These are phyloP conservation scores for Epinephelus fuscoguttatus DNA, from an alignment of 2,113 vertebrate species.

Conservation along the genomic window DNA sequence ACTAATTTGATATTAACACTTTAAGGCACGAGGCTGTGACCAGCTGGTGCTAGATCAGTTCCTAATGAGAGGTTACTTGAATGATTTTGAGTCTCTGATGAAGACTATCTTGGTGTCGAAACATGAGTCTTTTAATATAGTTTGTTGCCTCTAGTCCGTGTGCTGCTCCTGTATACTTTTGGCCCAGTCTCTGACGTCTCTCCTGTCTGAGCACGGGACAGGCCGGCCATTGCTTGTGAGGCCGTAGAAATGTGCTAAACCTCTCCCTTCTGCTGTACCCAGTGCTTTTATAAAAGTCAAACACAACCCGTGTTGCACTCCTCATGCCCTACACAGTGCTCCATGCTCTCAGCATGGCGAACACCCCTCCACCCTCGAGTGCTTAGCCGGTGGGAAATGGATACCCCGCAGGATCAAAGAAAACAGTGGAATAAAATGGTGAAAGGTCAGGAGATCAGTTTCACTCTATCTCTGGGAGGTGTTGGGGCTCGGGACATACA, in stretches of 20 bases:
- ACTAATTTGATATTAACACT: not conserved
- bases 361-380: constrained; percentile 37
- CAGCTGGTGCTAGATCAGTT: too few species aligned
- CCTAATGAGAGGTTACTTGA: too few species aligned
- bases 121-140: too few species aligned
- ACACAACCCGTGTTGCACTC: constrained; percentile 18
- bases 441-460: constrained; percentile 79
- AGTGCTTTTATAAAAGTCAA: constrained; percentile 14
- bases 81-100: too few species aligned
- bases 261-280: not conserved
- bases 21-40: not conserved
- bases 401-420: constrained; percentile 75
- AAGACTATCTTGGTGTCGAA: too few species aligned
- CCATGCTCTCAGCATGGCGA: constrained; percentile 17
- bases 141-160: too few species aligned
- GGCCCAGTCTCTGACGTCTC: too few species aligned
- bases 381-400: constrained; percentile 61
- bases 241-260: too few species aligned
- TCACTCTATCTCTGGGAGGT: constrained; percentile 68
- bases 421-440: constrained; percentile 77
- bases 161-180: too few species aligned
- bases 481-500: constrained; percentile 51
- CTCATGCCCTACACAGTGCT: constrained; percentile 17
- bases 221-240: too few species aligned
- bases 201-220: too few species aligned